Conservation (phyloP, 2,797 vertebrate genomes). For the Anas capensis region DNA sequence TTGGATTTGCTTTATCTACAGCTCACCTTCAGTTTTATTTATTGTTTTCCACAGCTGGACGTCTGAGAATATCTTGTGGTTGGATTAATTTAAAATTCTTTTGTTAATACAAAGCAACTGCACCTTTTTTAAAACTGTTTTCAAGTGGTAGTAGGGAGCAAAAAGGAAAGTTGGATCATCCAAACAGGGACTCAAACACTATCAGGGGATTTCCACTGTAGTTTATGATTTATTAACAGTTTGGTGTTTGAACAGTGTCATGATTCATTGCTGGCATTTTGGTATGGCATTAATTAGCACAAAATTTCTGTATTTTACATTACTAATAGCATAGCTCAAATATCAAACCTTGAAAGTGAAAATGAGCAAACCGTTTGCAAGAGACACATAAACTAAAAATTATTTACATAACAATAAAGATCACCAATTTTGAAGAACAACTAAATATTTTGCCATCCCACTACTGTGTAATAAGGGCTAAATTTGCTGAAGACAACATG, state of each 20-base stretch:
- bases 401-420: background rate
- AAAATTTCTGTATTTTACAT: background rate
- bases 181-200: background rate
- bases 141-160: background rate
- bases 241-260: background rate
- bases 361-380: background rate
- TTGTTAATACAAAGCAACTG: background rate
- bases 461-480: background rate
- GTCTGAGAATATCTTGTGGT: background rate
- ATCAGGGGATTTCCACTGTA: background rate
- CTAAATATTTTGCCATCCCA: background rate
- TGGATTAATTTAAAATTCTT: background rate
- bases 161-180: background rate
- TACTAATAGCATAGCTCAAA: background rate
- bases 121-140: background rate
- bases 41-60: conserved; percentile 31
- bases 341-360: background rate
- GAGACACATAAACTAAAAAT: background rate
- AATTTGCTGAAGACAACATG: background rate
- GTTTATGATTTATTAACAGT: background rate
- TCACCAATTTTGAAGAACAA: background rate
- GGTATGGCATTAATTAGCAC: background rate
- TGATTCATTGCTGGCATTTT: background rate
- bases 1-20: background rate
- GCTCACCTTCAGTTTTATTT: conserved; percentile 54